Base-by-base conservation (phyloP, 1,140 invertebrate genomes). In the Planococcus citri region DNA sequence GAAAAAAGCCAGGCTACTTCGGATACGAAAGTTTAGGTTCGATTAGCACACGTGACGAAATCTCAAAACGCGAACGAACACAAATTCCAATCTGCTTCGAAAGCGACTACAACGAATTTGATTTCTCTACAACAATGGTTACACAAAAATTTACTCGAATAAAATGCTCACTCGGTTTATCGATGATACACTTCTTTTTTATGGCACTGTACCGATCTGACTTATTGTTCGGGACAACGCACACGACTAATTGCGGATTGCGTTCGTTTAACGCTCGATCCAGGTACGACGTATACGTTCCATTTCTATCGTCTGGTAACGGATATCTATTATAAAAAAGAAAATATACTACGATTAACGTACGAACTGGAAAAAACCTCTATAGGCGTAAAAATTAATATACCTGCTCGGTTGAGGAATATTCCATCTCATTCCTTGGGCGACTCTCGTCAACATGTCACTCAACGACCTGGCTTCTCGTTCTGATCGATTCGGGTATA, bases 101-200 rank as follows among this genome's bases (percentile, higher is more conserved):
- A 41, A n/a, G n/a, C n/a, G n/a, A n/a, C n/a, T n/a, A n/a, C n/a
- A n/a, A n/a, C n/a, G n/a, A 20, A 60, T 24, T 20, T n/a, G 8
- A 9, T 68, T 68, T 68, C 64, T 17, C 25, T 0, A 41, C 25
- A 29, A 29, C 21, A 24, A 61, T 1, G 25, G 12, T 61, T 10
- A 20, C n/a, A n/a, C n/a, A n/a, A n/a, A n/a, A n/a, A n/a, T n/a
- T n/a, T n/a, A n/a, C n/a, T n/a, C n/a, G n/a, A n/a, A n/a, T n/a
- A 21, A 69, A 38, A 27, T 6, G 2, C 27, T 69, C 38, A 72
- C 71, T 73, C 68, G 73, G 83, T 12, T 86, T 78, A 70, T 95
- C 91, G 0, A 92, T 81, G 69, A 84, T 89, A 71, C 88, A 89
- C 57, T 91, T 86, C 74, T 92, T 93, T 74, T 97, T 96, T 1